Percentiles rank a stretch among this genome's conserved stretches.
These are phyloP conservation scores for Castor canadensis DNA, from an alignment of 2,113 vertebrate genomes.

Conservation along the genomic window DNA sequence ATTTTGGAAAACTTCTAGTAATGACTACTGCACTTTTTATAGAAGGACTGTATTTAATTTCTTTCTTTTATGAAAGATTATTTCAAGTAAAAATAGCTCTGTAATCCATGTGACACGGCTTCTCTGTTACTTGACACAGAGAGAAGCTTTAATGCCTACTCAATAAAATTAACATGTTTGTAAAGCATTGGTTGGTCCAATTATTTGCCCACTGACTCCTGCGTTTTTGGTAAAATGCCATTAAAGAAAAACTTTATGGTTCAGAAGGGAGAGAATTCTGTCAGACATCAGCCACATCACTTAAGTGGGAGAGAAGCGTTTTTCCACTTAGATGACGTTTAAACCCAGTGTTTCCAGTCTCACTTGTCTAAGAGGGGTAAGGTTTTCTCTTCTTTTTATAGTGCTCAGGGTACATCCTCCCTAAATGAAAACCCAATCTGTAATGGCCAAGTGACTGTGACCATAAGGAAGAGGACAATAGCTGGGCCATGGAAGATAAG, in stretches of 20 bases:
- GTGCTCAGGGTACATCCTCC: neutral
- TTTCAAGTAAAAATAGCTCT: constrained; percentile 85
- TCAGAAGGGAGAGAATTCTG: neutral
- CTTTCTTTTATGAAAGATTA: constrained; percentile 89
- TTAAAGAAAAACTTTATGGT: neutral
- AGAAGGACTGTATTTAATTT: constrained; percentile 85
- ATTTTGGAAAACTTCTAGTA: constrained; percentile 85
- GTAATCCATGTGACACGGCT: constrained; percentile 83
- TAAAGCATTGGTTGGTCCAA: constrained; percentile 74
- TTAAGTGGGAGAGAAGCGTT: neutral
- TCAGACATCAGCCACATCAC: neutral
- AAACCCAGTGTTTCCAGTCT: neutral
- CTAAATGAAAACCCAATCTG: neutral
- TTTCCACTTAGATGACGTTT: neutral
- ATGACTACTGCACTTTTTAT: constrained; percentile 85
- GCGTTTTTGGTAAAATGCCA: neutral
- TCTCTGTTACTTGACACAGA: constrained; percentile 82
- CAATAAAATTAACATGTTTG: constrained; percentile 87
- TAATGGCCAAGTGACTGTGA: neutral
- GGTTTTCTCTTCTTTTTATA: neutral
- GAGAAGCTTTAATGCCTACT: constrained; percentile 83
- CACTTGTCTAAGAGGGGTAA: neutral
- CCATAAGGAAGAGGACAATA: accelerated
- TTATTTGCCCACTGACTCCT: constrained; percentile 42
- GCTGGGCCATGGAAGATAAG: too few relatives aligned